These are phyloP conservation scores for Apis laboriosa DNA, from an alignment of 1,140 invertebrate species.

Conservation along the genomic window DNA sequence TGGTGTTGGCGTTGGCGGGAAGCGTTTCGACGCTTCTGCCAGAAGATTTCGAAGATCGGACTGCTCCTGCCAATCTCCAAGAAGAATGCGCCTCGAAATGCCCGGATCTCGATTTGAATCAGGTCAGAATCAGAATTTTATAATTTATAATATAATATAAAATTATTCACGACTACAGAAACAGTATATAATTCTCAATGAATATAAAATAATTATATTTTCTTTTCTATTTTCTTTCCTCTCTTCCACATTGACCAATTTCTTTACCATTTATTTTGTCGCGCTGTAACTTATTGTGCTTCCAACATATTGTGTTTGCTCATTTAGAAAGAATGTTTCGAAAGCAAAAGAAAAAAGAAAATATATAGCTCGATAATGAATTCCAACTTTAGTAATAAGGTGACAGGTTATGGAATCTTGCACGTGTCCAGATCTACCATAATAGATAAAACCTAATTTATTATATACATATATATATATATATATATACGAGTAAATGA, in stretches of 20 bases:
- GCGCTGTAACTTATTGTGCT: neutral
- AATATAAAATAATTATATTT: neutral
- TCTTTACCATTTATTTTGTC: neutral
- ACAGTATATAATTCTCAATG: neutral
- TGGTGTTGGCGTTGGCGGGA: slow-evolving; percentile 70
- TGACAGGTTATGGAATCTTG: slow-evolving; percentile 7
- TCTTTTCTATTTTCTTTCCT: neutral
- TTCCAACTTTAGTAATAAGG: neutral
- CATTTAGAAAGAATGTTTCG: neutral
- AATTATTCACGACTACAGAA: neutral
- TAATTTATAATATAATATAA: neutral
- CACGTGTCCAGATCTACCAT: neutral
- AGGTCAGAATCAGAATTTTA: slow-evolving; percentile 57
- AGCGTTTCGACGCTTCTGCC: slow-evolving; percentile 67
- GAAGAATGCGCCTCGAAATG: slow-evolving; percentile 76
- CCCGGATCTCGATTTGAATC: slow-evolving; percentile 74
- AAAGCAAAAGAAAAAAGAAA: too few relatives aligned
- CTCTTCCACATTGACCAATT: neutral
- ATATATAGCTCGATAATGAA: neutral
- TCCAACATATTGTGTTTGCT: too few relatives aligned
- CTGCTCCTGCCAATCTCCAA: slow-evolving; percentile 66
- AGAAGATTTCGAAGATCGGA: slow-evolving; percentile 65
- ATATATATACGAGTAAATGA: neutral
- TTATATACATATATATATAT: too few relatives aligned
- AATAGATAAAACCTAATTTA: neutral